Base-by-base conservation (phyloP, 1,140 invertebrate species). In the Drosophila simulans region DNA sequence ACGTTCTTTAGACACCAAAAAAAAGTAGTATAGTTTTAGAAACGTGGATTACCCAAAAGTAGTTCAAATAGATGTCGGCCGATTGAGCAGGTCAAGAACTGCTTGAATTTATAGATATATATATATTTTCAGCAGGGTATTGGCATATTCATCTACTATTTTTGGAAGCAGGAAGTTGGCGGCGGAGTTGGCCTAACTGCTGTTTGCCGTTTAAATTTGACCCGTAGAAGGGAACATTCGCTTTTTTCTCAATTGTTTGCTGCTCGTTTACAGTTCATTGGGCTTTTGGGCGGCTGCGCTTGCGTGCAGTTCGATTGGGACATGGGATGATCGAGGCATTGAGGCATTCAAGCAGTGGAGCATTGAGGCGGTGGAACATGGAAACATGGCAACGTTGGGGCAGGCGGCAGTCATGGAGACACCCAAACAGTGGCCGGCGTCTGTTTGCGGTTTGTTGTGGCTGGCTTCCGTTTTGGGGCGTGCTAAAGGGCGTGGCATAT, bases 211-310 rank as follows among this genome's bases (percentile, higher is more conserved):
- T 84, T 35, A 72, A 62, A 72, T 79, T 82, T 83, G 83, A 86
- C 63, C 83, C 76, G 78, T 70, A 57, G 65, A 75, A 75, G 70
- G 74, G 68, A 62, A 77, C 51, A 71, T 74, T 48, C 42, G 31
- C 39, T 27, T 73, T 45, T 43, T 35, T 22, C 31, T 13, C 37
- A 34, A 68, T 40, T 55, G 15, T 34, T 56, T 60, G 60, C 34
- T 63, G 42, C 60, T 64, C 69, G 58, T 83, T 86, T 77, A 81
- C 84, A 89, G 83, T 89, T 88, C 83, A 88, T 77, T 88, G 84
- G 66, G 54, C 68, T 54, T 56, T 66, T 45, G 55, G 72, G 52
- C 39, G 49, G 34, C 39, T 59, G 59, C 59, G 58, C 56, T 63
- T 80, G 76, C 77, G 63, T 80, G 46, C 48, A 56, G 45, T 35